Evolutionary conservation across 2,113 vertebrate genomes (phyloP), one percentile per base, ranked within the genome.

Genomic region (Stigmatopora nigra): DNA sequence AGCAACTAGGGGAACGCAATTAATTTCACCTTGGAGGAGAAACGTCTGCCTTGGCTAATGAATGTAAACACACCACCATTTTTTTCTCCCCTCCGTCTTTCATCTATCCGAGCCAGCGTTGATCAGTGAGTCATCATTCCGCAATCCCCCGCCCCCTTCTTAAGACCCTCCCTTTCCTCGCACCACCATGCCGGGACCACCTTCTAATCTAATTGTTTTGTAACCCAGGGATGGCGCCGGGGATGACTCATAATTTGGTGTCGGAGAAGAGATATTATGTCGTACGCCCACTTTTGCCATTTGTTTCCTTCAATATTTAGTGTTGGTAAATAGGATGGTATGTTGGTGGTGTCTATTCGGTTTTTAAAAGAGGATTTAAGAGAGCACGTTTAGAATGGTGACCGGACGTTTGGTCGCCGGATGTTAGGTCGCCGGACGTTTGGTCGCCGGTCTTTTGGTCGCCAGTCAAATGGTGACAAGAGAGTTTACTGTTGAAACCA

Each of bases 121-220:
- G 59, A 66, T 78, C 71, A 68, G 66, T 86, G 85, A 85, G 74
- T 87, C 83, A 86, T 77, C 57, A 69, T 79, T 19, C 52, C 65
- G 56, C 70, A 48, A 64, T 69, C 69, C 69, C 67, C 57, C 63
- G 56, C 69, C 60, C 49, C 68, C 71, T 16, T 20, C 68, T 71
- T 62, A 63, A 67, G 67, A 76, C 68, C 66, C 45, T 25, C 57
- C 3, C 57, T 74, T 76, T 44, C 36, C 16, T 19, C n/a, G 2
- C 19, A 20, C 19, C 48, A 20, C 73, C 52, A 20, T 82, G 82
- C 84, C 66, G 56, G 61, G 67, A 56, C 53, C 70, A 74, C 61
- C 79, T 79, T 87, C 75, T 82, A 68, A 86, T 86, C 79, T 83
- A 86, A 86, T 88, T 86, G 80, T 88, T 86, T 80, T 73, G 71